Base-by-base conservation (phyloP, 2,888 invertebrate species). In the Leistus spinibarbis region DNA sequence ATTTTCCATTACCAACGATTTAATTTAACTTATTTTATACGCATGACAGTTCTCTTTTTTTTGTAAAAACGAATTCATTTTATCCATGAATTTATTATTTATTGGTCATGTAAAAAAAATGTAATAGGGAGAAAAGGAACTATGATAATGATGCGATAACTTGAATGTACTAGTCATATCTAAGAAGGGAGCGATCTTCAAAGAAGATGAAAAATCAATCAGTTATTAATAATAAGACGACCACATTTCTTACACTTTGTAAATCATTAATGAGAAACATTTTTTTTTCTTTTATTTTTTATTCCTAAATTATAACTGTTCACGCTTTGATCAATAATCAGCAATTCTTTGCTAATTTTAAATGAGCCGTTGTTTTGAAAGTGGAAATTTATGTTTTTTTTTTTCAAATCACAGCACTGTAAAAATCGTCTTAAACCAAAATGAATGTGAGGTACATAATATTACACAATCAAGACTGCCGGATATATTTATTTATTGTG, bases 161-260 rank as follows among this genome's bases (percentile, higher is more conserved):
- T 40, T 40, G 5, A 40, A 40, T 40, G 40, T 40, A 40, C 40
- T 40, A 40, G 40, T 40, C 40, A 40, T 40, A 10, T 40, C 13
- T 40, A 40, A 40, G 40, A 13, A 40, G 40, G 40, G 54, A 67
- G 20, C 22, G 63, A 20, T 54, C 62, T 22, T 70, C 62, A 70
- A 40, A 40, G 20, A 22, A 62, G 22, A 22, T 22, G 13, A 13
- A 62, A 62, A 22, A 62, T 62, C 23, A 22, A 22, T 17, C 62
- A 62, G 19, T n/a, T 62, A 62, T 62, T 62, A 62, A 62, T 13
- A 62, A 23, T 62, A 62, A 62, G 60, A 62, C n/a, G n/a, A n/a
- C n/a, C n/a, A n/a, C 23, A 62, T 62, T 22, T 62, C 62, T 16
- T 62, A 62, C 20, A 23, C 23, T 17, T 62, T 62, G 20, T 62